These are phyloP conservation scores for Falco cherrug DNA, from an alignment of 2,797 vertebrate genomes.

Conservation along the genomic window DNA sequence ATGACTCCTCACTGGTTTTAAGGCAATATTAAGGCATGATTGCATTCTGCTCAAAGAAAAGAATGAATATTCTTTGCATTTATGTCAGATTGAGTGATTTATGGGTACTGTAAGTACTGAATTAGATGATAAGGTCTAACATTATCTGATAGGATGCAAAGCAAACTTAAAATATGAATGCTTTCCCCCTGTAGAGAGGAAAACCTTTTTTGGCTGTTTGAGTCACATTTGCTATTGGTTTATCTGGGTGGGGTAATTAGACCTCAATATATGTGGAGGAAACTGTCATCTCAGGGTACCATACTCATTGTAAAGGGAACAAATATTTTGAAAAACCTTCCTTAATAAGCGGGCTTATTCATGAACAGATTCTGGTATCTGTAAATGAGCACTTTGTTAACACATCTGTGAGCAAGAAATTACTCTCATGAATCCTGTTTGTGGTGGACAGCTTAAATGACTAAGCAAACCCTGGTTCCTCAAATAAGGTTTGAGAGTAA, in stretches of 20 bases:
- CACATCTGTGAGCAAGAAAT: slow-evolving; percentile 31
- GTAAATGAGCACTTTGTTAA: slow-evolving; percentile 11
- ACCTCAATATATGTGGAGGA: slow-evolving; percentile 9
- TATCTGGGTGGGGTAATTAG: slow-evolving; percentile 1
- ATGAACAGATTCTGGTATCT: slow-evolving; percentile 21
- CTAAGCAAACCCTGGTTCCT: not conserved
- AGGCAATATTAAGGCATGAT: slow-evolving; percentile 67
- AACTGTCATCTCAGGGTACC: not conserved
- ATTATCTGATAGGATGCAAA: slow-evolving; percentile 47
- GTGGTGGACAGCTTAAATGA: not conserved
- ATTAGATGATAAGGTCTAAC: slow-evolving; percentile 49
- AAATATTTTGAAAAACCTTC: slow-evolving; percentile 38
- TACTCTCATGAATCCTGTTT: not conserved
- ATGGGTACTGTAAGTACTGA: slow-evolving; percentile 57
- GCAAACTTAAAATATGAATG: slow-evolving; percentile 36
- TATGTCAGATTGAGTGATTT: slow-evolving; percentile 73
- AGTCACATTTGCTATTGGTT: slow-evolving; percentile 33
- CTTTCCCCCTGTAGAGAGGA: not conserved
- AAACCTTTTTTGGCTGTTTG: not conserved
- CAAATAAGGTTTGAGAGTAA: not conserved
- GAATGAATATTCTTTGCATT: slow-evolving; percentile 66
- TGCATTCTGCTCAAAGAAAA: slow-evolving; percentile 71
- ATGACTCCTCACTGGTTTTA: slow-evolving; percentile 70
- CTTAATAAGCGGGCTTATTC: slow-evolving; percentile 24
- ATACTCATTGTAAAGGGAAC: slow-evolving; percentile 20